A percentile compares a stretch with the other conserved stretches of the same genome.
Conservation (phyloP, 1,140 invertebrate species). For the Drosophila suzukii region DNA sequence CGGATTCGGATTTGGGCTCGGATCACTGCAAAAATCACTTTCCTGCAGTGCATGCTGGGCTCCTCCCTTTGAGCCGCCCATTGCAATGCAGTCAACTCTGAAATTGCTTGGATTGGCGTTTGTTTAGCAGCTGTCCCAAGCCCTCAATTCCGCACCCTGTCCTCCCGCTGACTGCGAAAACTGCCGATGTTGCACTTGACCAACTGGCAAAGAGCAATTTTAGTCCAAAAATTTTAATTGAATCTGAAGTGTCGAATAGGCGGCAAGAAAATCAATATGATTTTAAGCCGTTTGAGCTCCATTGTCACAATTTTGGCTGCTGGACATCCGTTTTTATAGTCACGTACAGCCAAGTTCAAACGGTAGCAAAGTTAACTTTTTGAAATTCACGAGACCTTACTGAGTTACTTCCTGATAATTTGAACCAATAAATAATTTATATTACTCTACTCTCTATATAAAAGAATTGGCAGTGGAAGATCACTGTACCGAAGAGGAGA, state of each 20-base stretch:
- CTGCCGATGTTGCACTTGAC: slow-evolving; percentile 62
- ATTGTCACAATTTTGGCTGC: background rate
- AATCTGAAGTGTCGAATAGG: slow-evolving; percentile 62
- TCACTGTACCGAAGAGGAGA: too few relatives aligned
- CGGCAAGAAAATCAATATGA: slow-evolving; percentile 35
- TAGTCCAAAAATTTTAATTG: slow-evolving; percentile 60
- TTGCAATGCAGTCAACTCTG: slow-evolving; percentile 60
- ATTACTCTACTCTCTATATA: too few relatives aligned
- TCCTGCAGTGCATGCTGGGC: slow-evolving; percentile 24
- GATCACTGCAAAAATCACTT: slow-evolving; percentile 72
- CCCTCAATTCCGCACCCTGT: background rate
- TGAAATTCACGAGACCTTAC: background rate
- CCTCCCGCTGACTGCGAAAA: slow-evolving; percentile 1
- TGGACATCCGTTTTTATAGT: background rate
- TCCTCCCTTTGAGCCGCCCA: slow-evolving; percentile 11
- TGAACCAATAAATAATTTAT: too few relatives aligned
- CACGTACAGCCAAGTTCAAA: background rate
- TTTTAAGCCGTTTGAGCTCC: background rate
- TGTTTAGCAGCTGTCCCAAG: slow-evolving; percentile 60
- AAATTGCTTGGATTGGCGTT: slow-evolving; percentile 68
- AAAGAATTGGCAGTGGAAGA: too few relatives aligned
- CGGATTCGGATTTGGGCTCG: slow-evolving; percentile 46
- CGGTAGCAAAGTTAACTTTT: background rate
- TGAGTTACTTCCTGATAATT: too few relatives aligned
- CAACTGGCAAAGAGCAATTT: slow-evolving; percentile 40